Percentiles rank a stretch among this genome's conserved stretches.
Evolutionary conservation across 2,888 invertebrate species (phyloP).

Genomic region (Xestia rhomboidea): DNA sequence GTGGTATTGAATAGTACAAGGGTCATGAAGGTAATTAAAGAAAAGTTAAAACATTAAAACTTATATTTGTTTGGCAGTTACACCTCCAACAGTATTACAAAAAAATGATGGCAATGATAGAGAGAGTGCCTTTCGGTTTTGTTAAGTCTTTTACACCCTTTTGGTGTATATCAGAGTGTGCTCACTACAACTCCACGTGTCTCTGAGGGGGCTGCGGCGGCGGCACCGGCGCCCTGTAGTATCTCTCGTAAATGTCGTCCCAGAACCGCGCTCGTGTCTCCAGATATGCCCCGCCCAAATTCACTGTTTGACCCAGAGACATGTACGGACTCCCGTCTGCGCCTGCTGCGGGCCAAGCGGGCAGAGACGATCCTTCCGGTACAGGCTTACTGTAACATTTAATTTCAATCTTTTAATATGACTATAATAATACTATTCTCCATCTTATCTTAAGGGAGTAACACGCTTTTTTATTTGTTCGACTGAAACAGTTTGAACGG

Average conservation of each 20-base stretch:
- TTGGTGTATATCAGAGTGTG: background rate
- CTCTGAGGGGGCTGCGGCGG: conserved; percentile 59
- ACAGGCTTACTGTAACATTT: conserved; percentile 71
- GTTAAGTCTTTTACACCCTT: background rate
- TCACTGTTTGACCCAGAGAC: conserved; percentile 67
- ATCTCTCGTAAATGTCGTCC: conserved; percentile 73
- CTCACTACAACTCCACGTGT: conserved; percentile 6
- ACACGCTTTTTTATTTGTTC: background rate
- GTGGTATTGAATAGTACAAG: background rate
- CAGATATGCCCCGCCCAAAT: conserved; percentile 65
- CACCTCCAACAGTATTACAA: no score
- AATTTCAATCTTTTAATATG: background rate
- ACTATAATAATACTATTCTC: background rate
- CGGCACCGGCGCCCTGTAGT: conserved; percentile 71
- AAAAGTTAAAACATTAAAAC: background rate
- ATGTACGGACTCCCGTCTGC: conserved; percentile 69
- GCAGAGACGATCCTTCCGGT: conserved; percentile 64
- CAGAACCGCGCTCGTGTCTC: conserved; percentile 70
- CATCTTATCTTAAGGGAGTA: background rate
- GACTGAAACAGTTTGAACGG: no score
- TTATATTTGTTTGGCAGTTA: no score
- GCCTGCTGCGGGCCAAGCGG: conserved; percentile 71
- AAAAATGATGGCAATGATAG: background rate
- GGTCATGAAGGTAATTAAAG: background rate
- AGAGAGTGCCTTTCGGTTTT: background rate